A percentile compares a stretch with the other conserved stretches of the same genome.
Conservation (phyloP, 1,140 invertebrate genomes). For the Drosophila eugracilis region DNA sequence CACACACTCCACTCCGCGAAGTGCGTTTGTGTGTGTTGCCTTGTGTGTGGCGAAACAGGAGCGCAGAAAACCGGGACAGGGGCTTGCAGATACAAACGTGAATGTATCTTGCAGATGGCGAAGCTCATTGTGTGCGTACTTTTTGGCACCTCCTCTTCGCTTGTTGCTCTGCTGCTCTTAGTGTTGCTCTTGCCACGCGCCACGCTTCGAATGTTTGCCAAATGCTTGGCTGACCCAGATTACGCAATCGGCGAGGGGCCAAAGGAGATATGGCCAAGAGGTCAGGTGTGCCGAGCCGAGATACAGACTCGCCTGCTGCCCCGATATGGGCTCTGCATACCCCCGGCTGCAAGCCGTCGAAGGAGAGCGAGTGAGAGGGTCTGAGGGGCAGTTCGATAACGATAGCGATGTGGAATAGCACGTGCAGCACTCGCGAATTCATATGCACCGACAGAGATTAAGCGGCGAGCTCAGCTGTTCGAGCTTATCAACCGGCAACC, state of each 20-base stretch:
- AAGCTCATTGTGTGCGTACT: conserved; percentile 17
- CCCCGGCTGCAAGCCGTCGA: neutral
- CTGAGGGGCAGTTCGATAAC: conserved; percentile 10
- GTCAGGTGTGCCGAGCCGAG: conserved; percentile 30
- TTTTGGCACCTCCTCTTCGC: conserved; percentile 28
- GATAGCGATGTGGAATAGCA: conserved; percentile 23
- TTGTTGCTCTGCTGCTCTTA: conserved; percentile 1
- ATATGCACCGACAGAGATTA: conserved; percentile 33
- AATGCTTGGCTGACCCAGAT: conserved; percentile 77
- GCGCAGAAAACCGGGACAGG: conserved; percentile 53
- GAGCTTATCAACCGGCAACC: conserved; percentile 16
- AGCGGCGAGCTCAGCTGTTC: conserved; percentile 25
- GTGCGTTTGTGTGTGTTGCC: conserved; percentile 68
- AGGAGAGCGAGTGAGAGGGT: conserved; percentile 20
- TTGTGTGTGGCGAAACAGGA: conserved; percentile 75
- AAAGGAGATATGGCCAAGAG: conserved; percentile 4
- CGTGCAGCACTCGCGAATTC: conserved; percentile 57
- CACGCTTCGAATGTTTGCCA: conserved; percentile 42
- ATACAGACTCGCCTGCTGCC: conserved; percentile 37
- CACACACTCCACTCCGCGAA: conserved; percentile 23
- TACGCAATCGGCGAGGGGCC: conserved; percentile 53
- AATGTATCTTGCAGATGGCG: conserved; percentile 39
- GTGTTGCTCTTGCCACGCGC: conserved; percentile 46
- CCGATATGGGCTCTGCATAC: conserved; percentile 54
- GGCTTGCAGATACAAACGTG: conserved; percentile 70